phyloP scores from a whole-genome alignment of 2,888 invertebrate genomes.

The Labia minor region DNA sequence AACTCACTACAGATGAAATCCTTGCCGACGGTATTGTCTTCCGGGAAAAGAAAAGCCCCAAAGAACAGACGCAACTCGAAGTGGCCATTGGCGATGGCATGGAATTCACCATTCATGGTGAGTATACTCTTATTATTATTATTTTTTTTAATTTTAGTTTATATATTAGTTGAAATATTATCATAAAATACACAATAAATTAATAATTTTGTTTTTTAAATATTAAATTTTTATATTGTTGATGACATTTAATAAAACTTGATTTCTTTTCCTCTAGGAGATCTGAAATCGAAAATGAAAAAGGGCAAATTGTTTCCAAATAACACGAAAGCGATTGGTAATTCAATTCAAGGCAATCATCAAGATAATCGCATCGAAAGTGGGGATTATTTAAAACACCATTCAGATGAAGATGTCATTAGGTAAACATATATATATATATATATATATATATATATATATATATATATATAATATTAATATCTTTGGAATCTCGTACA shows the following conservation, averaged over 20 bases:
- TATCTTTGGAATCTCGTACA: too few relatives aligned
- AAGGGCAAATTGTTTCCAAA: constrained; percentile 69
- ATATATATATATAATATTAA: too few relatives aligned
- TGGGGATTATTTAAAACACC: constrained; percentile 55
- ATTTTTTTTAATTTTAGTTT: too few relatives aligned
- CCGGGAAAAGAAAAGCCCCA: constrained; percentile 73
- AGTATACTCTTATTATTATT: constrained; percentile 27
- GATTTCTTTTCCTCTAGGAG: constrained; percentile 42
- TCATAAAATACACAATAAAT: too few relatives aligned
- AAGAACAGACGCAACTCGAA: constrained; percentile 66
- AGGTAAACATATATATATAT: constrained; percentile 38
- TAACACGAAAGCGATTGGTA: constrained; percentile 63
- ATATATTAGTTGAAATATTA: too few relatives aligned
- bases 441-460: too few relatives aligned
- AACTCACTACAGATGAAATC: constrained; percentile 45
- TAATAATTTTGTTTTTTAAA: not conserved
- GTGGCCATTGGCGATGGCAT: constrained; percentile 86
- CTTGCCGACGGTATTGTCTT: constrained; percentile 75
- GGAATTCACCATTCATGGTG: constrained; percentile 87
- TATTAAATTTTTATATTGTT: not conserved
- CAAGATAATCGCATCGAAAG: constrained; percentile 64
- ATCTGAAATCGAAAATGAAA: constrained; percentile 69
- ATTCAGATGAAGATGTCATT: constrained; percentile 42
- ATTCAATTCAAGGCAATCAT: constrained; percentile 65
- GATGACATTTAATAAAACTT: not conserved